These are phyloP conservation scores for Tyrophagus putrescentiae DNA, from an alignment of 1,140 invertebrate species.

Conservation along the genomic window DNA sequence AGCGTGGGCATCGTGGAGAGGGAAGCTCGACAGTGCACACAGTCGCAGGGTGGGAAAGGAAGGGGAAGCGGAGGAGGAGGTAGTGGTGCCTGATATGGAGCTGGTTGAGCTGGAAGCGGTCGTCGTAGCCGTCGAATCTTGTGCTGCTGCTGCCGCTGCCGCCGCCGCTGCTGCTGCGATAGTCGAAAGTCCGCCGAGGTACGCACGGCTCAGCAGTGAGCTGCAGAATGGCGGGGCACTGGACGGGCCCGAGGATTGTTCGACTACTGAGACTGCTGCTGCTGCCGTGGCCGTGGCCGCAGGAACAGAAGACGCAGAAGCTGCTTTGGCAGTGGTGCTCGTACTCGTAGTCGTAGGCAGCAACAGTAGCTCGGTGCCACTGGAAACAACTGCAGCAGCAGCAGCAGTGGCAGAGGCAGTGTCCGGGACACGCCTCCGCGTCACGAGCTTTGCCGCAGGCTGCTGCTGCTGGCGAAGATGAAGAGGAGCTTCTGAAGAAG, in stretches of 20 bases:
- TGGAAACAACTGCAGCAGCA: too few species aligned
- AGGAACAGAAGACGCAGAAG: not conserved
- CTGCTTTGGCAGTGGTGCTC: not conserved
- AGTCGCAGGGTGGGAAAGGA: too few species aligned
- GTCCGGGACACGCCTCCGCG: too few species aligned
- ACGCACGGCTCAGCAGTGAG: not conserved
- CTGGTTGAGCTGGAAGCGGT: not conserved
- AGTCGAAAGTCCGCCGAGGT: slow-evolving; percentile 7
- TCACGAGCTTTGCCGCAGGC: too few species aligned
- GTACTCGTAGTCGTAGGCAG: too few species aligned
- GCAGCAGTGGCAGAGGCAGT: too few species aligned
- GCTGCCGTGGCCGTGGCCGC: not conserved
- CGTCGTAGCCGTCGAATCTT: not conserved
- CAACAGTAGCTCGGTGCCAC: too few species aligned
- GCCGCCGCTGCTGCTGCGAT: not conserved
- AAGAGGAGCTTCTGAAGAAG: too few species aligned
- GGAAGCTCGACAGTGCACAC: too few species aligned
- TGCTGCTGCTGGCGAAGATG: too few species aligned
- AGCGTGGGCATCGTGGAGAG: not conserved
- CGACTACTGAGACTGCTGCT: not conserved
- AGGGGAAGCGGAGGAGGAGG: too few species aligned
- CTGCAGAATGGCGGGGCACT: slow-evolving; percentile 1
- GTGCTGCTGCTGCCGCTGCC: not conserved
- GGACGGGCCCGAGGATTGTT: too few species aligned
- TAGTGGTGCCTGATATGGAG: not conserved